Evolutionary conservation across 2,113 vertebrate species (phyloP).

Genomic region (Bostrychus sinensis): DNA sequence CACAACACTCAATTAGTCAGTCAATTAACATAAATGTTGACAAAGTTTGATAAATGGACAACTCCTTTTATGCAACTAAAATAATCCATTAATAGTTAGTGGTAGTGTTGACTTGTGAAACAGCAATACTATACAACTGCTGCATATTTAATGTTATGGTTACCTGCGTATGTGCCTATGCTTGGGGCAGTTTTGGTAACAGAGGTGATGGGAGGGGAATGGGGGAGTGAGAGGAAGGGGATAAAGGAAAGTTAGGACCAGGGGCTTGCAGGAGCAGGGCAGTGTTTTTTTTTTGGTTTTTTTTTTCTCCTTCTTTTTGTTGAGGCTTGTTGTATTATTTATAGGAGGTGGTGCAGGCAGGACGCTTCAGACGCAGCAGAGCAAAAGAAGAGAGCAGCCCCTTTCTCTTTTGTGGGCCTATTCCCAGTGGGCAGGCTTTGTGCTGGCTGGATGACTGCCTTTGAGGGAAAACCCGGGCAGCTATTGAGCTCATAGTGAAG

Average conservation of each 20-base stretch:
- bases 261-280: slow-evolving; percentile 41
- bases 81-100: too few species aligned
- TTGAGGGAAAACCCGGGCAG: slow-evolving; percentile 62
- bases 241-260: slow-evolving; percentile 41
- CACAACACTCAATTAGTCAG: too few species aligned
- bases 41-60: too few species aligned
- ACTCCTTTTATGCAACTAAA: too few species aligned
- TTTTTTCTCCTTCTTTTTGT: slow-evolving; percentile 49
- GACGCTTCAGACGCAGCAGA: slow-evolving; percentile 58
- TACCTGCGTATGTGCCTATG: neutral
- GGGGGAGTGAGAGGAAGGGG: neutral
- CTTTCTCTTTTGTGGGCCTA: slow-evolving; percentile 69
- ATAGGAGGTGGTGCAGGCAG: slow-evolving; percentile 71
- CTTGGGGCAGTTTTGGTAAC: neutral
- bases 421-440: slow-evolving; percentile 76
- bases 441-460: slow-evolving; percentile 69
- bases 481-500: slow-evolving; percentile 66
- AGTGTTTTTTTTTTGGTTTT: slow-evolving; percentile 46
- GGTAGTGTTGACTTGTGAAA: too few species aligned
- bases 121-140: too few species aligned
- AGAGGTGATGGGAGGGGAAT: slow-evolving; percentile 13
- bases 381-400: slow-evolving; percentile 56
- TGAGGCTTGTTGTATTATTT: slow-evolving; percentile 70
- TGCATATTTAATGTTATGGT: neutral
- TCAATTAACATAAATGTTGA: too few species aligned